Evolutionary conservation across 1,140 invertebrate species (phyloP).

Genomic region (Berghia stephanieae): DNA sequence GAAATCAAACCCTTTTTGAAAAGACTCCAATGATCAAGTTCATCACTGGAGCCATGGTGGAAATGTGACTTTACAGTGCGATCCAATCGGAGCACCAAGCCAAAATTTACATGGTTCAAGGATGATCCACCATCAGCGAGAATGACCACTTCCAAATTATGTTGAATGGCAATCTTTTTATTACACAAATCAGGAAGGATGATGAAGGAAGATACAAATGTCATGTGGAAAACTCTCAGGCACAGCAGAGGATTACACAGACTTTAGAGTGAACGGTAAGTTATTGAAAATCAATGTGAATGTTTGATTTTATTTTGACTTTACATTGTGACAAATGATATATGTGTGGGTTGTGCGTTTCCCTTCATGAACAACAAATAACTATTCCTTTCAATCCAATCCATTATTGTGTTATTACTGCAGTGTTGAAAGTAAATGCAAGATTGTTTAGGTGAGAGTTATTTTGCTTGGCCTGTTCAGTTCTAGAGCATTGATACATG

Average conservation of each 20-base stretch:
- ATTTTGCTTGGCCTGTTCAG: no score
- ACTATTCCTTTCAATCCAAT: no score
- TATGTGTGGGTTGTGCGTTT: no score
- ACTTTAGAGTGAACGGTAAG: constrained; percentile 45
- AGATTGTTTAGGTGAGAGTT: no score
- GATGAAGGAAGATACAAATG: constrained; percentile 53
- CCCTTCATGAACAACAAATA: no score
- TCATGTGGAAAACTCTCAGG: constrained; percentile 44
- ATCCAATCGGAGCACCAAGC: constrained; percentile 92
- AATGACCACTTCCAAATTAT: constrained; percentile 42
- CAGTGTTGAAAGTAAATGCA: no score
- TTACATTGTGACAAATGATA: no score
- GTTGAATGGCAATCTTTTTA: constrained; percentile 52
- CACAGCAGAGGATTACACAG: constrained; percentile 32
- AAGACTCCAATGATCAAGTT: constrained; percentile 88
- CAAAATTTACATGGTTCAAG: constrained; percentile 82
- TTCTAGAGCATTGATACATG: no score
- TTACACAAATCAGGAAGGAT: constrained; percentile 30
- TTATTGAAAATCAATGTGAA: no score
- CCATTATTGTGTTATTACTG: no score
- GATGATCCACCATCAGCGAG: constrained; percentile 79
- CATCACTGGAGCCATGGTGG: constrained; percentile 89
- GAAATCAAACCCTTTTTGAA: constrained; percentile 87
- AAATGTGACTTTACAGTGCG: constrained; percentile 90
- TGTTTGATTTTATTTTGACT: no score